These are phyloP conservation scores for Caenorhabditis doughertyi DNA, from an alignment of 2,888 invertebrate genomes.

Conservation along the genomic window DNA sequence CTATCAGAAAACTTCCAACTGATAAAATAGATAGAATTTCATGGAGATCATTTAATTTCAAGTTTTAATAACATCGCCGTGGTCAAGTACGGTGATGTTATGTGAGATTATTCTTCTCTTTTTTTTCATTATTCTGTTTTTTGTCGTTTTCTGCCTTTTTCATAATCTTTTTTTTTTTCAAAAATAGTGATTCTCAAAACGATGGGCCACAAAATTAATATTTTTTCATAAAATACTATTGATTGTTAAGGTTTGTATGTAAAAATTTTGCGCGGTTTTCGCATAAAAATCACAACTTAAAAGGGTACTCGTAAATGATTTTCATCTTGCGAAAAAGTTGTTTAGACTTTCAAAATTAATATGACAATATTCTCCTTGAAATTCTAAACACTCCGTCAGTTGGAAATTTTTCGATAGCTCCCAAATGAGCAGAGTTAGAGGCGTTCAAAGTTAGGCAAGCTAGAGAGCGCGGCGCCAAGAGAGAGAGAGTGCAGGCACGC, in stretches of 20 bases:
- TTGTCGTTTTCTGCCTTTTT: too few relatives aligned
- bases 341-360: not conserved
- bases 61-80: not conserved
- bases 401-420: not conserved
- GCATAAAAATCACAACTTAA: not conserved
- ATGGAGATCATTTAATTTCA: too few relatives aligned
- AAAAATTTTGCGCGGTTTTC: not conserved
- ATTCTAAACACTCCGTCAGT: not conserved
- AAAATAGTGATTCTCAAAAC: too few relatives aligned
- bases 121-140: too few relatives aligned
- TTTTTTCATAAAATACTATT: too few relatives aligned
- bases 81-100: not conserved
- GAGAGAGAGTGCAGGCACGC: too few relatives aligned
- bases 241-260: too few relatives aligned
- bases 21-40: not conserved
- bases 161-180: too few relatives aligned
- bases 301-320: not conserved
- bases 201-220: too few relatives aligned
- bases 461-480: not conserved
- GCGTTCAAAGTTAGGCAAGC: not conserved
- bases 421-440: not conserved
- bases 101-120: too few relatives aligned
- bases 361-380: not conserved
- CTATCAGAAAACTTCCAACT: not conserved
- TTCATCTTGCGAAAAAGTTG: not conserved